phyloP scores from a whole-genome alignment of 1,140 invertebrate genomes.

The Harpegnathos saltator region DNA sequence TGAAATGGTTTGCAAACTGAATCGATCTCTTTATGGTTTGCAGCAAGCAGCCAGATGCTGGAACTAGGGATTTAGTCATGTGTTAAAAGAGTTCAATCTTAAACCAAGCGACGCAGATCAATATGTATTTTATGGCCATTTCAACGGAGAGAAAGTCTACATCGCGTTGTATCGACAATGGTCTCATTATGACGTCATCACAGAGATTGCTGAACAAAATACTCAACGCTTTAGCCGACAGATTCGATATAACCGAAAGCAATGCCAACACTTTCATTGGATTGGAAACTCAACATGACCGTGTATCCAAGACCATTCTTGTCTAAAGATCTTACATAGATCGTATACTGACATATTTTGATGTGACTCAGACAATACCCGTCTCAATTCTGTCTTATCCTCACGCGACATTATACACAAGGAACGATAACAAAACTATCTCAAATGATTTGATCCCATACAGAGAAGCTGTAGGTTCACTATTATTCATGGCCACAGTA shows the following conservation, averaged over 20 bases:
- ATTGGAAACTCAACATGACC: conserved; percentile 34
- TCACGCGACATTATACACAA: conserved; percentile 65
- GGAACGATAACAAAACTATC: not conserved
- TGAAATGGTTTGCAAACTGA: conserved; percentile 59
- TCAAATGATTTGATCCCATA: conserved; percentile 19
- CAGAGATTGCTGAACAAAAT: conserved; percentile 6
- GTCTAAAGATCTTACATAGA: conserved; percentile 30
- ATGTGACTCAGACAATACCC: conserved; percentile 29
- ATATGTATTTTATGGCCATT: conserved; percentile 27
- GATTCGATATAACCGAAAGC: conserved; percentile 57
- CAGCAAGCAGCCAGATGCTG: conserved; percentile 63
- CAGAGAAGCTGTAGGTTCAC: conserved; percentile 57
- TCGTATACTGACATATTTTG: conserved; percentile 29
- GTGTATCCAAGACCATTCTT: not conserved
- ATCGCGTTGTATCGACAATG: conserved; percentile 60
- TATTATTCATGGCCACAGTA: conserved; percentile 54
- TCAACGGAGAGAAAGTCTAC: not conserved
- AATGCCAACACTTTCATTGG: conserved; percentile 46
- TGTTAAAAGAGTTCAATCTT: conserved; percentile 20
- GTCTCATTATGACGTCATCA: conserved; percentile 25
- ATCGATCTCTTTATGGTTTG: conserved; percentile 75
- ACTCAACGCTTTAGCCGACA: conserved; percentile 6
- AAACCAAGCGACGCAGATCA: conserved; percentile 45
- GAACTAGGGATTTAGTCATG: conserved; percentile 35
- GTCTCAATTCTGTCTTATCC: conserved; percentile 39